These are phyloP conservation scores for Drosophila takahashii DNA, from an alignment of 1,140 invertebrate species.

Conservation along the genomic window DNA sequence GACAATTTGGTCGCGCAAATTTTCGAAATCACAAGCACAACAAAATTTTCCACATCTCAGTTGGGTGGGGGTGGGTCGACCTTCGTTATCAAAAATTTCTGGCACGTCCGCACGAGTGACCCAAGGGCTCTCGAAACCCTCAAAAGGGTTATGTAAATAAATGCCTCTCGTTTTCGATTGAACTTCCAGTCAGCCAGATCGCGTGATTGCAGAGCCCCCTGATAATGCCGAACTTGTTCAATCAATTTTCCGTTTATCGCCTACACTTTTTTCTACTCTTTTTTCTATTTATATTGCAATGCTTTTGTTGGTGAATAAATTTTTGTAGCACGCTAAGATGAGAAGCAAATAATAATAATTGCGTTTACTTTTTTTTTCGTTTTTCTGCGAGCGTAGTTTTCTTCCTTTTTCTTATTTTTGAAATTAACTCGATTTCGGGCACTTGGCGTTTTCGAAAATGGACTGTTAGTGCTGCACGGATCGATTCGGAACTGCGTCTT, in stretches of 20 bases:
- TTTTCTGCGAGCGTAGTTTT: conserved; percentile 17
- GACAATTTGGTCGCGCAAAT: conserved; percentile 56
- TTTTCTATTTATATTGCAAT: conserved; percentile 19
- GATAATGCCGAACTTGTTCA: conserved; percentile 45
- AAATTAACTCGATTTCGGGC: conserved; percentile 14
- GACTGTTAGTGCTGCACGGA: conserved; percentile 54
- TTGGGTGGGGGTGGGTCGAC: conserved; percentile 11
- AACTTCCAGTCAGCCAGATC: conserved; percentile 45
- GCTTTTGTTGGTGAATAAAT: conserved; percentile 22
- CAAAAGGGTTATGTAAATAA: conserved; percentile 48
- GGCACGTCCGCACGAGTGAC: conserved; percentile 48
- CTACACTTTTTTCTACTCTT: conserved; percentile 14
- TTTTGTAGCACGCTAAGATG: conserved; percentile 39
- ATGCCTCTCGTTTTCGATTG: conserved; percentile 18
- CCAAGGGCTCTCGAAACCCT: conserved; percentile 35
- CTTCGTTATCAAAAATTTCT: conserved; percentile 47
- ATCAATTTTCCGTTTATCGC: conserved; percentile 49
- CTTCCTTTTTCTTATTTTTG: conserved; percentile 30
- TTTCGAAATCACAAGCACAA: conserved; percentile 43
- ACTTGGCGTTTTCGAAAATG: conserved; percentile 21
- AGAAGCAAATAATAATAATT: conserved; percentile 21
- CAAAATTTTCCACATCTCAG: conserved; percentile 35
- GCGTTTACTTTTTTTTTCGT: conserved; percentile 40
- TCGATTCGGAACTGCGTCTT: conserved; percentile 73
- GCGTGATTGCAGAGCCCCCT: conserved; percentile 39